Conservation (phyloP, 2,888 invertebrate genomes). For the Drosophila eohydei region DNA sequence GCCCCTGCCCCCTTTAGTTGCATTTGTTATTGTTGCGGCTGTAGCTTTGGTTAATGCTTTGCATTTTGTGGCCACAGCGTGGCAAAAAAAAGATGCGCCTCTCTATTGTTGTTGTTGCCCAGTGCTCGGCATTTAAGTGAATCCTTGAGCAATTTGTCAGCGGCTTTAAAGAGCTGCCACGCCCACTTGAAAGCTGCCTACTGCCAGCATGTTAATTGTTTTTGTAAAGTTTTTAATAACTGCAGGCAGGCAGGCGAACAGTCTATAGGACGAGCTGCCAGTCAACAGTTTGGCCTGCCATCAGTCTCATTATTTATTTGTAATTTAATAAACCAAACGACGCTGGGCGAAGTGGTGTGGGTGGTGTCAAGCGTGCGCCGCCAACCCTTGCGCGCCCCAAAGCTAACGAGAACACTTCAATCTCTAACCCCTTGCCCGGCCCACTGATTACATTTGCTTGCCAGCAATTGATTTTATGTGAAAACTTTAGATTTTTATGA, state of each 20-base stretch:
- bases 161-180: slow-evolving; percentile 39
- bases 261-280: slow-evolving; percentile 40
- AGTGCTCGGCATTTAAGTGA: slow-evolving; percentile 44
- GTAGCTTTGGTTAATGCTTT: slow-evolving; percentile 77
- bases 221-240: slow-evolving; percentile 79
- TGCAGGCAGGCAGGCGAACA: slow-evolving; percentile 52
- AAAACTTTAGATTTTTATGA: slow-evolving; percentile 80
- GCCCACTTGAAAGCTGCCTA: slow-evolving; percentile 15
- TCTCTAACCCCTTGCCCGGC: slow-evolving; percentile 4
- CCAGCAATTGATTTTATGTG: slow-evolving; percentile 82
- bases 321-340: slow-evolving; percentile 78
- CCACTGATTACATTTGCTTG: slow-evolving; percentile 41
- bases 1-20: slow-evolving; percentile 8
- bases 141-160: slow-evolving; percentile 66
- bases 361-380: slow-evolving; percentile 13
- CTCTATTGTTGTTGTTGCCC: slow-evolving; percentile 3
- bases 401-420: slow-evolving; percentile 1
- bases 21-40: slow-evolving; percentile 75
- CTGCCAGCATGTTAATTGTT: slow-evolving; percentile 75
- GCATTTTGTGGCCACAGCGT: slow-evolving; percentile 72
- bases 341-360: neutral
- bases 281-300: slow-evolving; percentile 66
- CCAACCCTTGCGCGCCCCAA: slow-evolving; percentile 2
- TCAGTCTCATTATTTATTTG: slow-evolving; percentile 81
- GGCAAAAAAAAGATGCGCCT: slow-evolving; percentile 27